A percentile compares a stretch with the other conserved stretches of the same genome.
phyloP scores from a whole-genome alignment of 2,888 invertebrate species.

The Rhagonycha lutea region DNA sequence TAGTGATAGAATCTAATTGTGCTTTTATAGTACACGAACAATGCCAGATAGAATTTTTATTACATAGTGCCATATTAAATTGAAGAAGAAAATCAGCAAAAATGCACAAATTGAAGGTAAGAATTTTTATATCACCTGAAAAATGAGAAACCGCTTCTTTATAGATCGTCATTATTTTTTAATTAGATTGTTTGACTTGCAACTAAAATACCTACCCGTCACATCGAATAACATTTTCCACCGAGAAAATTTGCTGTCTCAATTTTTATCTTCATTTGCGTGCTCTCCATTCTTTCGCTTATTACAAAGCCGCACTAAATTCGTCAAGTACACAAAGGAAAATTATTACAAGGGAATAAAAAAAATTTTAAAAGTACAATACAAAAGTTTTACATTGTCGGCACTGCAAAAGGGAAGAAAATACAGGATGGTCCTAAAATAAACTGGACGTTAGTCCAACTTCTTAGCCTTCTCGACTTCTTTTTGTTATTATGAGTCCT shows the following conservation, averaged over 20 bases:
- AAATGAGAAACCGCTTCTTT: not conserved
- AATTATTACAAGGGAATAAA: not conserved
- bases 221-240: not conserved
- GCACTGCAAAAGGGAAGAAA: not conserved
- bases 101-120: constrained; percentile 2
- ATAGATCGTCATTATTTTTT: not conserved
- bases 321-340: not conserved
- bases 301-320: not conserved
- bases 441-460: no score
- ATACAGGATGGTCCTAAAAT: not conserved
- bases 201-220: not conserved
- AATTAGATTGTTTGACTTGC: not conserved
- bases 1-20: constrained; percentile 12
- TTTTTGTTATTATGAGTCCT: not conserved
- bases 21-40: not conserved
- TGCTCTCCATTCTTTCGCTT: not conserved
- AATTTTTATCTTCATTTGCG: not conserved
- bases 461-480: no score
- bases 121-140: not conserved
- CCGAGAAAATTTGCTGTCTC: not conserved
- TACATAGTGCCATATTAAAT: constrained; percentile 15
- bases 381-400: not conserved
- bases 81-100: not conserved
- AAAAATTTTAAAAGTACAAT: no score
- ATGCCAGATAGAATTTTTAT: constrained; percentile 11